Conservation (phyloP, 2,888 invertebrate genomes). For the Oscheius sp. region DNA sequence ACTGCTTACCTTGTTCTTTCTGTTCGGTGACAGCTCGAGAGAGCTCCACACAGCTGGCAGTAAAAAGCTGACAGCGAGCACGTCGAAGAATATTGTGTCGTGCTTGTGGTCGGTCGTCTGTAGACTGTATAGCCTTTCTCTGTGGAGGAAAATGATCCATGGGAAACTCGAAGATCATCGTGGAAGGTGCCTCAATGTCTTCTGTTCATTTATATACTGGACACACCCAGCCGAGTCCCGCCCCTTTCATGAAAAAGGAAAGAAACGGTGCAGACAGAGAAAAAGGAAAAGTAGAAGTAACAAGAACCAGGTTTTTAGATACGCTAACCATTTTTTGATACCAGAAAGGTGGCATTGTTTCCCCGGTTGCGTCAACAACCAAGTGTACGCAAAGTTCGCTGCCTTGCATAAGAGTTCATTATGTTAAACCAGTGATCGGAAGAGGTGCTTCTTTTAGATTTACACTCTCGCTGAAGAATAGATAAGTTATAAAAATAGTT, state of each 20-base stretch:
- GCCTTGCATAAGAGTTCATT: too few species aligned
- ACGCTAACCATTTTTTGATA: too few species aligned
- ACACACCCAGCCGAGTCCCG: background rate
- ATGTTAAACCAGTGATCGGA: too few species aligned
- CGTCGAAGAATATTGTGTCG: constrained; percentile 3
- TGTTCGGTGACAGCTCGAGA: constrained; percentile 10
- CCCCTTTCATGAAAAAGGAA: constrained; percentile 4
- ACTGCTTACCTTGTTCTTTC: constrained; percentile 11
- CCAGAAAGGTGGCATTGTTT: too few species aligned
- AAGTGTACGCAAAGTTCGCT: too few species aligned
- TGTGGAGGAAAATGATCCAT: constrained; percentile 35
- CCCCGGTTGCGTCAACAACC: too few species aligned
- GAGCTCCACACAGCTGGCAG: constrained; percentile 20
- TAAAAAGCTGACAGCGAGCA: constrained; percentile 1
- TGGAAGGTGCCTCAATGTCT: constrained; percentile 1
- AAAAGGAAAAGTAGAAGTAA: background rate
- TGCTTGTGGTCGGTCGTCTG: constrained; percentile 10
- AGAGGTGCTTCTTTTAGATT: too few species aligned
- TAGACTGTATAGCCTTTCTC: constrained; percentile 1
- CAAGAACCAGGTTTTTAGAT: background rate
- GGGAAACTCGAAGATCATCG: constrained; percentile 36
- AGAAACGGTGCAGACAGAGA: background rate
- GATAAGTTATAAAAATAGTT: too few species aligned
- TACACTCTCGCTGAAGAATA: too few species aligned
- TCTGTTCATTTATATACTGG: constrained; percentile 11